A percentile compares a stretch with the other conserved stretches of the same genome.
These are phyloP conservation scores for Pterostichus niger DNA, from an alignment of 2,888 invertebrate genomes.

Conservation along the genomic window DNA sequence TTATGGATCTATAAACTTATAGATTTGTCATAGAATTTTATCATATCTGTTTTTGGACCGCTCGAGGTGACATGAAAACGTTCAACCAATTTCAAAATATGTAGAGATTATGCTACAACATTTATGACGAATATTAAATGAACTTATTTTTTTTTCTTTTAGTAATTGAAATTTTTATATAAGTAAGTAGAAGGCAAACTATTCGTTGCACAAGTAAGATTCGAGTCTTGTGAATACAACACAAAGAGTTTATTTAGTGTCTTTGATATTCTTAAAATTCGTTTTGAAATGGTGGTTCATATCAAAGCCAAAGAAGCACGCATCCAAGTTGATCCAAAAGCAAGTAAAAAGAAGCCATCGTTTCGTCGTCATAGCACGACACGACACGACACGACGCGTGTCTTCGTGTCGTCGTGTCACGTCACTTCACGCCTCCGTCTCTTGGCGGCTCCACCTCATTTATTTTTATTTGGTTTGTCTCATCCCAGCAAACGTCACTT, in stretches of 20 bases:
- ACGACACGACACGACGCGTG: slow-evolving; percentile 20
- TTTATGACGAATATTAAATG: too few relatives aligned
- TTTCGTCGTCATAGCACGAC: background rate
- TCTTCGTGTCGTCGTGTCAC: slow-evolving; percentile 4
- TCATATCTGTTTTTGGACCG: too few relatives aligned
- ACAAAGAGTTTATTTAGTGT: slow-evolving; percentile 16
- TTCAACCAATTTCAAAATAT: too few relatives aligned
- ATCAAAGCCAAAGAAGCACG: slow-evolving; percentile 31
- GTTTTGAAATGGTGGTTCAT: slow-evolving; percentile 24
- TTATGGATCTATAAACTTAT: too few relatives aligned
- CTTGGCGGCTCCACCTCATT: slow-evolving; percentile 49
- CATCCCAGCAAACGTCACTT: slow-evolving; percentile 64
- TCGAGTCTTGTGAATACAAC: background rate
- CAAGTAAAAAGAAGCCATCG: slow-evolving; percentile 38
- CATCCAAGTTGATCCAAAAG: slow-evolving; percentile 30
- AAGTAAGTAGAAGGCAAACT: background rate
- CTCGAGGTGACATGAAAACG: too few relatives aligned
- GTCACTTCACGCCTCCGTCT: slow-evolving; percentile 20
- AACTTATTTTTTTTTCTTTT: too few relatives aligned
- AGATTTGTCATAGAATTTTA: too few relatives aligned
- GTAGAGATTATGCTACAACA: too few relatives aligned
- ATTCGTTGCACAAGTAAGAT: background rate
- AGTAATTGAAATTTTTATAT: too few relatives aligned
- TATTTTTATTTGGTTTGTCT: slow-evolving; percentile 64
- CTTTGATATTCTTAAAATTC: slow-evolving; percentile 33